Evolutionary conservation across 2,797 vertebrate species (phyloP).

Genomic region (Nyctalus aviator): DNA sequence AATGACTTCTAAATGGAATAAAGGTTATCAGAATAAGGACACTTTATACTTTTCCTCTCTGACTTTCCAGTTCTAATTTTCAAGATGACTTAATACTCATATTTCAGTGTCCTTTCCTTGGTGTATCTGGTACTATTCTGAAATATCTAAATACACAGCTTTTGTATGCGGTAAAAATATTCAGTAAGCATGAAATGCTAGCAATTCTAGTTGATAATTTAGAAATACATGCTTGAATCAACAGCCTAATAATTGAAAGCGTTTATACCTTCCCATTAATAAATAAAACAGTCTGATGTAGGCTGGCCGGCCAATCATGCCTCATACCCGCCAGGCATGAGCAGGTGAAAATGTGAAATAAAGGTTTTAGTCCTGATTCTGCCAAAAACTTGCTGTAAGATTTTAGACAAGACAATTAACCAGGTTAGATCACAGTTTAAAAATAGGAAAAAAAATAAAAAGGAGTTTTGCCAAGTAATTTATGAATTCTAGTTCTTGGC

Average conservation of each 20-base stretch:
- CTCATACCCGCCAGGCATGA: neutral
- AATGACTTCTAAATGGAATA: conserved; percentile 4
- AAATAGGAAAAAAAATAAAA: neutral
- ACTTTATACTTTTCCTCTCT: neutral
- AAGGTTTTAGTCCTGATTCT: neutral
- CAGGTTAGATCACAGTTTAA: conserved; percentile 39
- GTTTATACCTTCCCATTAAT: neutral
- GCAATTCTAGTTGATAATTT: conserved; percentile 35
- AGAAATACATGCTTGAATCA: neutral
- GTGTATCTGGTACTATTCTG: neutral
- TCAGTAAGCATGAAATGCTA: conserved; percentile 10
- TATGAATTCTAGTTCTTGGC: conserved; percentile 42
- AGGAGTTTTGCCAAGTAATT: neutral
- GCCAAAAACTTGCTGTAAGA: neutral
- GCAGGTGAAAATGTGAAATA: neutral
- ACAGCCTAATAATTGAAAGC: neutral
- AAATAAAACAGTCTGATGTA: neutral
- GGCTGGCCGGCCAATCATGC: neutral
- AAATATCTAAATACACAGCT: conserved; percentile 3
- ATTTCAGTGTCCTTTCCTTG: conserved; percentile 36
- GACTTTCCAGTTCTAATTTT: neutral
- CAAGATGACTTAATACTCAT: neutral
- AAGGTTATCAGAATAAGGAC: neutral
- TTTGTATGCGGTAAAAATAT: conserved; percentile 5
- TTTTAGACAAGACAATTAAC: conserved; percentile 11